Conservation (phyloP, 2,888 invertebrate genomes). For the Xestobium rufovillosum region DNA sequence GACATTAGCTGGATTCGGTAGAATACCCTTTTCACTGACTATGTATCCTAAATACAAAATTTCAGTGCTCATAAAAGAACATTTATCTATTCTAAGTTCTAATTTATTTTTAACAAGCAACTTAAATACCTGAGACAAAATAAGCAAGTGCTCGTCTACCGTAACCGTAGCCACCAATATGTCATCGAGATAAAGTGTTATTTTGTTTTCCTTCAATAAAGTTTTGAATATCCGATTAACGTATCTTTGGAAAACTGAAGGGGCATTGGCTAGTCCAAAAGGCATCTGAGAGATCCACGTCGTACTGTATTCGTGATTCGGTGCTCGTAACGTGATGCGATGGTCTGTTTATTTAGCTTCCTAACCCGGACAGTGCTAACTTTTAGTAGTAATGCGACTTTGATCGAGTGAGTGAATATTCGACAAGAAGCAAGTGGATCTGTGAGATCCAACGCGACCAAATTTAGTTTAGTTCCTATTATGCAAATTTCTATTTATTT, state of each 20-base stretch:
- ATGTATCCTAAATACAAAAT: constrained; percentile 28
- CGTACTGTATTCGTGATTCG: no score
- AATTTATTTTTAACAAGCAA: constrained; percentile 17
- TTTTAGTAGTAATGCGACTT: no score
- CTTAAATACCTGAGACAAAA: constrained; percentile 18
- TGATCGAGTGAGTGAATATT: no score
- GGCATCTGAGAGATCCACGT: no score
- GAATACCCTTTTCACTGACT: constrained; percentile 19
- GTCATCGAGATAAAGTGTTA: constrained; percentile 23
- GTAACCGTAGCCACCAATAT: constrained; percentile 21
- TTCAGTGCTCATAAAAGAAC: constrained; percentile 22
- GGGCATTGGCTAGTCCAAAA: constrained; percentile 28
- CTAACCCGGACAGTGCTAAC: no score
- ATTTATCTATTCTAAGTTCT: constrained; percentile 25
- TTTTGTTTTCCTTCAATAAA: constrained; percentile 17
- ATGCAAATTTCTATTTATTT: no score
- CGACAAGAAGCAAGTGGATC: no score
- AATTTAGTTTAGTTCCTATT: no score
- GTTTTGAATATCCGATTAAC: constrained; percentile 21
- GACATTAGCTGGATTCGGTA: constrained; percentile 21
- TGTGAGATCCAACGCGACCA: no score
- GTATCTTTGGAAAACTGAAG: no score
- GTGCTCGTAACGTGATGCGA: no score
- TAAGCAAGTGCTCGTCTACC: constrained; percentile 19
- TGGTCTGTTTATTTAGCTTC: no score